Conservation (phyloP, 2,797 vertebrate genomes). For the Heterohyrax brucei region DNA sequence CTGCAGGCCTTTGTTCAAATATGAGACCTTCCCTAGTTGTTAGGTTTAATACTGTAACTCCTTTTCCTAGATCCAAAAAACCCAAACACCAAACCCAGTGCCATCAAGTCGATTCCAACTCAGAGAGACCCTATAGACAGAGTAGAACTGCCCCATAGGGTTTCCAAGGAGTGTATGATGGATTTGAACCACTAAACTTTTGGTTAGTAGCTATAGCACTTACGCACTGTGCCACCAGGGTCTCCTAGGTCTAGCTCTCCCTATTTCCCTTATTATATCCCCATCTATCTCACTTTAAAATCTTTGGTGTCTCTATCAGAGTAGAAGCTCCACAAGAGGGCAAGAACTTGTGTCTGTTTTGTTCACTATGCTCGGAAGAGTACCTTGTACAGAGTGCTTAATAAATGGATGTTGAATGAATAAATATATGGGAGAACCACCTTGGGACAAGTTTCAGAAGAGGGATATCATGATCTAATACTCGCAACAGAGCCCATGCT, state of each 20-base stretch:
- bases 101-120: no score
- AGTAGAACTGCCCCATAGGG: no score
- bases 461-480: background rate
- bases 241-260: background rate
- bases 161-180: no score
- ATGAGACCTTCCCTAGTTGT: background rate
- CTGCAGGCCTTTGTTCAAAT: conserved; percentile 6
- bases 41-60: background rate
- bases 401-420: conserved; percentile 18
- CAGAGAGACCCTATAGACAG: no score
- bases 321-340: background rate
- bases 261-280: background rate
- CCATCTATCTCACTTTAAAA: background rate
- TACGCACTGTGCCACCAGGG: no score
- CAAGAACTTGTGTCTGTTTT: background rate
- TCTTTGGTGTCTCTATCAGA: background rate
- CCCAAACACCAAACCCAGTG: no score
- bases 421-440: background rate
- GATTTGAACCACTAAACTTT: no score
- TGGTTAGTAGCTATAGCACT: no score
- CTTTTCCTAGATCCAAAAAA: background rate
- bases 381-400: conserved; percentile 13
- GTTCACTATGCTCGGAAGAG: background rate
- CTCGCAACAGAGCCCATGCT: background rate
- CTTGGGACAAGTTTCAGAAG: background rate